A percentile compares a stretch with the other conserved stretches of the same genome.
Conservation (phyloP, 2,797 vertebrate genomes). For the Buceros bicornis region DNA sequence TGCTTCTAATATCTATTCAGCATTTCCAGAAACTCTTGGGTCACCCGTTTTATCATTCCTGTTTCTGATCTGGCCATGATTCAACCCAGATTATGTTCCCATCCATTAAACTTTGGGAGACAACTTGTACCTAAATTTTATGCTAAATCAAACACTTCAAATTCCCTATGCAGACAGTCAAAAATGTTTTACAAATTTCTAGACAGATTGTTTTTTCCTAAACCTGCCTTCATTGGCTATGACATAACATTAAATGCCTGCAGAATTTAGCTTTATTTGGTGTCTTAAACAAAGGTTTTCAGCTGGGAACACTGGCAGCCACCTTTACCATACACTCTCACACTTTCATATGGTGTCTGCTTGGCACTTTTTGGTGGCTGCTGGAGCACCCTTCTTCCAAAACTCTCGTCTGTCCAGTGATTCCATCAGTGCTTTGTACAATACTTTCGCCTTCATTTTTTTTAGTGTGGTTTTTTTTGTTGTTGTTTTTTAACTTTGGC, state of each 20-base stretch:
- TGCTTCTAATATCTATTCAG: not conserved
- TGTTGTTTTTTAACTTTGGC: not conserved
- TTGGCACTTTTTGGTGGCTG: not conserved
- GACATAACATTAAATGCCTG: not conserved
- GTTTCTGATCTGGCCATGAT: not conserved
- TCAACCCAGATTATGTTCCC: not conserved
- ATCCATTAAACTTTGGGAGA: not conserved
- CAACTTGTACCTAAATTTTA: not conserved
- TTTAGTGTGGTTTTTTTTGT: not conserved
- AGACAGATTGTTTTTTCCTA: not conserved
- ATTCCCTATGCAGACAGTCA: not conserved
- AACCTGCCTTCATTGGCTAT: not conserved
- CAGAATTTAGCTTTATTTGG: not conserved
- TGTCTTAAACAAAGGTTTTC: not conserved
- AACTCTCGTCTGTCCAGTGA: not conserved
- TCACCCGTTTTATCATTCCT: not conserved
- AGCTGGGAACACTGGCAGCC: not conserved
- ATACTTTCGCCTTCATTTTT: not conserved
- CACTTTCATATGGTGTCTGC: not conserved
- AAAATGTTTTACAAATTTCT: not conserved
- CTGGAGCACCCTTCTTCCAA: fast-evolving
- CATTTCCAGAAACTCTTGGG: not conserved
- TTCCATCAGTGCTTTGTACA: not conserved
- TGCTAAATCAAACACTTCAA: not conserved
- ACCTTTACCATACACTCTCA: not conserved